phyloP scores from a whole-genome alignment of 2,888 invertebrate genomes.

The Zygothrica quintamaculata region DNA sequence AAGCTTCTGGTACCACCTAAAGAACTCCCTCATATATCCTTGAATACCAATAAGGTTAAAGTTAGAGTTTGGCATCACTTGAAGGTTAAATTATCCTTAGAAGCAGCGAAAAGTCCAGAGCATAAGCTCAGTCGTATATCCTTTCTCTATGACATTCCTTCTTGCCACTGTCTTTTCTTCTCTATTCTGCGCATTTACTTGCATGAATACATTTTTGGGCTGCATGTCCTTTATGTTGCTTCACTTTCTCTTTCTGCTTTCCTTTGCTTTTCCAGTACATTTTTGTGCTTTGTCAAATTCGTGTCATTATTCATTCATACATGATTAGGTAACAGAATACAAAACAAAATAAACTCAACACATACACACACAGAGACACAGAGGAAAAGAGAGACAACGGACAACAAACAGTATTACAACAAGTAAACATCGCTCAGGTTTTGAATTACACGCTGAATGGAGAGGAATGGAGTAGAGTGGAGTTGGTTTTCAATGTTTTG shows the following conservation, averaged over 20 bases:
- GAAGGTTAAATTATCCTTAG: too few relatives aligned
- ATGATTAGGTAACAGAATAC: slow-evolving; percentile 71
- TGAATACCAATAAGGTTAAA: too few relatives aligned
- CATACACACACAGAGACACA: slow-evolving; percentile 16
- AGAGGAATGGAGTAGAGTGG: not conserved
- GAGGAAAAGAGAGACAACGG: slow-evolving; percentile 4
- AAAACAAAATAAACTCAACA: slow-evolving; percentile 26
- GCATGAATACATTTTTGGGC: slow-evolving; percentile 71
- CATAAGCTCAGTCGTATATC: too few relatives aligned
- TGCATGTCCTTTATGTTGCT: slow-evolving; percentile 61
- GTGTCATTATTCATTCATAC: slow-evolving; percentile 81
- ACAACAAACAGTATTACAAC: slow-evolving; percentile 10
- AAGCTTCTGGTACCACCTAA: not conserved
- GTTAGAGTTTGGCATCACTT: too few relatives aligned
- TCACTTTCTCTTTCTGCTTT: slow-evolving; percentile 3
- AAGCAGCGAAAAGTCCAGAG: too few relatives aligned
- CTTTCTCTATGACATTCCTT: too few relatives aligned
- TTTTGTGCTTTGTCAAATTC: slow-evolving; percentile 77
- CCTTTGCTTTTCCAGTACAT: too few relatives aligned
- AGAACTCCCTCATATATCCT: too few relatives aligned
- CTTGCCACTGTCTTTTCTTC: slow-evolving; percentile 17
- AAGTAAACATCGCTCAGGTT: slow-evolving; percentile 63
- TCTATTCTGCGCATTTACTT: slow-evolving; percentile 65
- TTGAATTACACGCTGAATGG: slow-evolving; percentile 62
- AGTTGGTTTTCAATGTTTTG: too few relatives aligned